Base-by-base conservation (phyloP, 2,113 vertebrate genomes). In the Corythornis cristatus region DNA sequence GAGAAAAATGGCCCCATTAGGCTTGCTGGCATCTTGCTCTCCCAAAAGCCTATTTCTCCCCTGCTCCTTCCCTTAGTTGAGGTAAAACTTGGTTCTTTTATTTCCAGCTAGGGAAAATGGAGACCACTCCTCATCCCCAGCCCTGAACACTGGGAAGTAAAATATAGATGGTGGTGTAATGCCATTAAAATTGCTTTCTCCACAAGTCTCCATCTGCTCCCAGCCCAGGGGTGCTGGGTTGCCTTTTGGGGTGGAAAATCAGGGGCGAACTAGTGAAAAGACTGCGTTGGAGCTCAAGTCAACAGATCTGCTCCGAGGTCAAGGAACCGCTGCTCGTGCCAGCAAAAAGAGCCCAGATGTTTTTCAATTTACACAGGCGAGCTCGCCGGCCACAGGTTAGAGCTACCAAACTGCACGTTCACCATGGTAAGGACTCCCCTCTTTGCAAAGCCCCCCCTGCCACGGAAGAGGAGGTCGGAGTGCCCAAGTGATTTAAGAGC, bases 291-390 rank as follows among this genome's bases (percentile, higher is more conserved):
- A 25, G n/a, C 94, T 96, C 86, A 61, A 95, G 88, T 56, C 37
- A 60, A 93, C 11, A 40, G 92, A 96, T 97, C 86, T 95, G 91
- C 96, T 96, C 91, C 28, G 70, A 96, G 95, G 95, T 97, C 96
- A 97, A 96, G 95, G 95, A 95, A 93, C 90, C 83, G 68, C 93
- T 5, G 64, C 96, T 91, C 95, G 89, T 85, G 93, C 96, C 94
- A 97, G 95, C 93, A 96, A 83, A 96, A 96, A 97, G 95, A 97
- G 92, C 95, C 96, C 97, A 98, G 97, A 97, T 97, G 97, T 96
- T 97, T 97, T 96, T 96, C 95, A 94, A 77, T 97, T 97, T 96
- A 89, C 88, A 94, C 96, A 96, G 97, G 93, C 97, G 48, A 91
- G 78, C 92, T 86, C 18, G 53, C 95, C 7, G 46, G 96, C 75